Conservation (phyloP, 2,888 invertebrate genomes). For the Sarcophaga caerulescens region DNA sequence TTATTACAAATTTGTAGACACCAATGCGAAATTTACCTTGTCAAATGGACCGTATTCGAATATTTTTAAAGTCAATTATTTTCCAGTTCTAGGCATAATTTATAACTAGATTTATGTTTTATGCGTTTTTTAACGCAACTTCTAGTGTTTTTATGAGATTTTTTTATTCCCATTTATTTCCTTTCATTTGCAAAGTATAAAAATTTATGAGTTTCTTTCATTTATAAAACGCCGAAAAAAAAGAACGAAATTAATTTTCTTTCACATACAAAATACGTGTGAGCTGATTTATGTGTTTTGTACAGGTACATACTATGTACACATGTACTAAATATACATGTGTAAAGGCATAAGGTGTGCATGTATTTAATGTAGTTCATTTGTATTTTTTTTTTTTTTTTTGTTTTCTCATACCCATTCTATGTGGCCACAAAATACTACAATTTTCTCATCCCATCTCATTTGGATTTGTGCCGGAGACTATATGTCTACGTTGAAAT, state of each 20-base stretch:
- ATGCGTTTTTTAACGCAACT: not conserved
- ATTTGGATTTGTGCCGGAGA: conserved; percentile 60
- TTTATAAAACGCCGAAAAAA: too few relatives aligned
- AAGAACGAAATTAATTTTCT: not conserved
- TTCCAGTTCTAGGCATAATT: too few relatives aligned
- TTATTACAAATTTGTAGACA: too few relatives aligned
- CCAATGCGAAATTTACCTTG: too few relatives aligned
- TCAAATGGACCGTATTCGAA: too few relatives aligned
- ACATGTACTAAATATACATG: not conserved
- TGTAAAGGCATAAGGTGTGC: not conserved
- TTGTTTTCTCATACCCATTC: not conserved
- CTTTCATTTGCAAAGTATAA: not conserved
- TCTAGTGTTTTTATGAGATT: not conserved
- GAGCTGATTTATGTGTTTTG: conserved; percentile 7
- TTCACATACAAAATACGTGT: not conserved
- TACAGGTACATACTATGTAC: not conserved
- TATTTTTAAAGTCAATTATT: too few relatives aligned
- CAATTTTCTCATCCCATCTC: conserved; percentile 29
- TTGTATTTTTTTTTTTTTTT: conserved; percentile 1
- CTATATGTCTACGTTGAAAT: conserved; percentile 68
- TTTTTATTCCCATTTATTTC: not conserved
- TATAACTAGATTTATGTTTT: too few relatives aligned
- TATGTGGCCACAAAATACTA: not conserved
- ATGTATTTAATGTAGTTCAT: not conserved
- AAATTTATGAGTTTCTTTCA: too few relatives aligned